Evolutionary conservation across 2,888 invertebrate species (phyloP).

Genomic region (Aphelenchoides bicaudatus): DNA sequence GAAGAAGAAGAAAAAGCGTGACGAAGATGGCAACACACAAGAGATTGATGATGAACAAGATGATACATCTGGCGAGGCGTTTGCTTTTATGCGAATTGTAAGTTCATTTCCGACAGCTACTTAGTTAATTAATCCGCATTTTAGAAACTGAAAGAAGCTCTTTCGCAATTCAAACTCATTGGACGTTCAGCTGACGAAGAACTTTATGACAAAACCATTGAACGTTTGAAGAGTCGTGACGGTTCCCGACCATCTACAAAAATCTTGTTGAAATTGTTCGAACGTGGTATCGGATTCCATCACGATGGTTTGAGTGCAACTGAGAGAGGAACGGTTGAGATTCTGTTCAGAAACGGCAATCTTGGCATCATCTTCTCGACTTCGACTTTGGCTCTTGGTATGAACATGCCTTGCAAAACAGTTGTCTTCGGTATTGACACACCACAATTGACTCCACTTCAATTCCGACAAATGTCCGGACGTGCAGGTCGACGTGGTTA

Average conservation of each 20-base stretch:
- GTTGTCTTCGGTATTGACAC: conserved; percentile 59
- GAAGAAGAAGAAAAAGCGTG: conserved; percentile 26
- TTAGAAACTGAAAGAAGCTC: conserved; percentile 49
- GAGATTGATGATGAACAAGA: conserved; percentile 30
- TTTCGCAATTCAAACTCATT: conserved; percentile 45
- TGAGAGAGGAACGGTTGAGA: conserved; percentile 56
- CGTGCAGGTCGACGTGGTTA: conserved; percentile 60
- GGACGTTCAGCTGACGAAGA: conserved; percentile 46
- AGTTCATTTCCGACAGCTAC: too few species aligned
- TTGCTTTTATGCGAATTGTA: conserved; percentile 47
- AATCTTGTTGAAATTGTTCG: conserved; percentile 47
- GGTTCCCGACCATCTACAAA: conserved; percentile 34
- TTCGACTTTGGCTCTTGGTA: conserved; percentile 57
- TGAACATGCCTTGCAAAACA: conserved; percentile 60
- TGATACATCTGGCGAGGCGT: conserved; percentile 41
- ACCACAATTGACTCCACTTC: conserved; percentile 49
- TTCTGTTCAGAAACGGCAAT: conserved; percentile 55
- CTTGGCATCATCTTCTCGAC: conserved; percentile 57
- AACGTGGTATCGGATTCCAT: conserved; percentile 58
- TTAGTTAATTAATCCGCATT: too few species aligned
- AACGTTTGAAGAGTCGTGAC: conserved; percentile 36
- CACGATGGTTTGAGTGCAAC: conserved; percentile 50
- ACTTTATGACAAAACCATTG: conserved; percentile 48
- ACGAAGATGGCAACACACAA: conserved; percentile 19
- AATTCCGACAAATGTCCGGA: conserved; percentile 59